These are phyloP conservation scores for Rhinoderma darwinii DNA, from an alignment of 2,113 vertebrate species.

Conservation along the genomic window DNA sequence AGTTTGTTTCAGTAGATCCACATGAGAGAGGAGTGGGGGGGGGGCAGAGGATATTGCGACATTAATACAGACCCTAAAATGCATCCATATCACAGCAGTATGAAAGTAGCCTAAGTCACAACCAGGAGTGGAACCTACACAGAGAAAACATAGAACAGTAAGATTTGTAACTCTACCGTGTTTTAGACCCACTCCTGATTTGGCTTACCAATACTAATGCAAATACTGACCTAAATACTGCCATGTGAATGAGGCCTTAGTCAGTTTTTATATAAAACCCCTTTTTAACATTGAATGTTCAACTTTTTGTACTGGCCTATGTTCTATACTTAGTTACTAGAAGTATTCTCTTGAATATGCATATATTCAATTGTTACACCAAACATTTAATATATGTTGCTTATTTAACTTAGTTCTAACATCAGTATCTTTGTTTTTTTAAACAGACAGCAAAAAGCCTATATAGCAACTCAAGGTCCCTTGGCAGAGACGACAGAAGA, in stretches of 20 bases:
- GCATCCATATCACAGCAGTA: background rate
- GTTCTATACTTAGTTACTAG: background rate
- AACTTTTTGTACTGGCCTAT: background rate
- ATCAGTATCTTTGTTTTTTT: slow-evolving; percentile 55
- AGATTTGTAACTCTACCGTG: too few species aligned
- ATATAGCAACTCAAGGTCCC: slow-evolving; percentile 97
- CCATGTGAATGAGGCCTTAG: too few species aligned
- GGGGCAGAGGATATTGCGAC: too few species aligned
- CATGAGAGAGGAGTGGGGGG: too few species aligned
- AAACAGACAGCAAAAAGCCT: slow-evolving; percentile 94
- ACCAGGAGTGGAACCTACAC: too few species aligned
- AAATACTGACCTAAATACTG: too few species aligned
- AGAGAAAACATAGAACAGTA: too few species aligned
- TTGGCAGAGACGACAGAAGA: slow-evolving; percentile 98
- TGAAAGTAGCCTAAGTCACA: too few species aligned
- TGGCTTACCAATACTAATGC: too few species aligned
- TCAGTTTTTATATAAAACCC: background rate
- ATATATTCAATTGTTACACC: too few species aligned
- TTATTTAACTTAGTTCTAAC: background rate
- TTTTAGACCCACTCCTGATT: too few species aligned
- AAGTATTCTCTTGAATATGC: fast-evolving
- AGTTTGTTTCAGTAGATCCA: background rate
- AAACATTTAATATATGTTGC: background rate
- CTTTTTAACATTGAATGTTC: background rate
- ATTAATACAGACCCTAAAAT: background rate